These are phyloP conservation scores for Lepisosteus oculatus DNA, from an alignment of 2,113 vertebrate species.

Conservation along the genomic window DNA sequence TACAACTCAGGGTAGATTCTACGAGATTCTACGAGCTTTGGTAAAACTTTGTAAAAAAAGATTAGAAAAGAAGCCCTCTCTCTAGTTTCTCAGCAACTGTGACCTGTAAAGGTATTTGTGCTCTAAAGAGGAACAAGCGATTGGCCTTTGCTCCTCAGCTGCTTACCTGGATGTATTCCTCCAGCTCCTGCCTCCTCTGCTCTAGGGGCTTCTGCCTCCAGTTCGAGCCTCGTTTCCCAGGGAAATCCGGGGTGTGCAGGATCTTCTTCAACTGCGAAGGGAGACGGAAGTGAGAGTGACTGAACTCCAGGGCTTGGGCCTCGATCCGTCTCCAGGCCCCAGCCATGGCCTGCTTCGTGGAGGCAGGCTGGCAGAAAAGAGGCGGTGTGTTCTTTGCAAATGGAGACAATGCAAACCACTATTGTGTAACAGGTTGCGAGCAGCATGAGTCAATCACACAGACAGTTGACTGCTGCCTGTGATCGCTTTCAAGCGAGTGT, in stretches of 20 bases:
- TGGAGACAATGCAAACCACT: background rate
- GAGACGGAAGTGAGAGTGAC: background rate
- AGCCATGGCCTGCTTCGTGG: background rate
- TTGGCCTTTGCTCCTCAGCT: background rate
- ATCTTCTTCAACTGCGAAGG: conserved; percentile 78
- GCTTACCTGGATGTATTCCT: conserved; percentile 81
- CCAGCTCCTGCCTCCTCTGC: conserved; percentile 83
- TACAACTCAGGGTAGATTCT: no score
- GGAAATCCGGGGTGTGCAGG: conserved; percentile 81
- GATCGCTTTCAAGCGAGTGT: background rate
- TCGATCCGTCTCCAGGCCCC: background rate
- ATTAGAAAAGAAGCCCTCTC: background rate
- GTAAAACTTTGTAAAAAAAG: no score
- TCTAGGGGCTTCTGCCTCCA: conserved; percentile 80
- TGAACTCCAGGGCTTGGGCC: background rate
- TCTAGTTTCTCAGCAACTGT: no score
- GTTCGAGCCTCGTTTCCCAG: conserved; percentile 76
- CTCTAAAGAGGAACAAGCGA: background rate
- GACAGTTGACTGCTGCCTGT: background rate
- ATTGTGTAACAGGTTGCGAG: background rate
- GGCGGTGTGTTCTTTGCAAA: background rate
- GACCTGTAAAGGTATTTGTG: background rate
- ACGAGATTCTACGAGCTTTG: no score
- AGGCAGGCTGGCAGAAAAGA: background rate
- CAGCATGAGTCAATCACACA: background rate